A percentile compares a stretch with the other conserved stretches of the same genome.
Conservation (phyloP, 2,113 vertebrate genomes). For the Siniperca knerii region DNA sequence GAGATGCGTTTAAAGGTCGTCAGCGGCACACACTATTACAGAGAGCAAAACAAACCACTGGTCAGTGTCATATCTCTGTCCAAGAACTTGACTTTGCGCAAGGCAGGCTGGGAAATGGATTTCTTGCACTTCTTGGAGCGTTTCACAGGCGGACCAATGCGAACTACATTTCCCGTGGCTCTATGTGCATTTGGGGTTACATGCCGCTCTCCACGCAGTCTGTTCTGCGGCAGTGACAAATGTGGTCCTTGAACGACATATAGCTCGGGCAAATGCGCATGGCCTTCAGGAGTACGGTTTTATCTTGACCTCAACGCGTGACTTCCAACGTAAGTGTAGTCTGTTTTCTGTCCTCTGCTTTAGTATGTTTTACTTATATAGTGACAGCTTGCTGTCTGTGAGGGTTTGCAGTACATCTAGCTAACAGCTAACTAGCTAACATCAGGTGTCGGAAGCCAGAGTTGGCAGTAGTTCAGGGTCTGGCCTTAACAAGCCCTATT, state of each 20-base stretch:
- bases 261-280: slow-evolving; percentile 28
- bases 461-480: slow-evolving; percentile 60
- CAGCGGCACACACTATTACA: no score
- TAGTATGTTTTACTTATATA: background rate
- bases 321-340: slow-evolving; percentile 53
- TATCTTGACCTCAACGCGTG: background rate
- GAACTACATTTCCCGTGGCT: slow-evolving; percentile 70
- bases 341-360: background rate
- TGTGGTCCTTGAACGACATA: slow-evolving; percentile 57
- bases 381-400: background rate
- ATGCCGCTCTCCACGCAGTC: slow-evolving; percentile 56
- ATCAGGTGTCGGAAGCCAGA: slow-evolving; percentile 41
- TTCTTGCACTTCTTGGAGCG: accelerated
- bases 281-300: slow-evolving; percentile 17
- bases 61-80: background rate
- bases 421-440: slow-evolving; percentile 47
- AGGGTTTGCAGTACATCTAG: slow-evolving; percentile 32
- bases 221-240: slow-evolving; percentile 28
- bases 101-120: slow-evolving; percentile 32
- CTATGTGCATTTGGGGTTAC: slow-evolving; percentile 23
- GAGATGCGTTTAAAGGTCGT: slow-evolving; percentile 15
- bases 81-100: background rate
- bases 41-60: background rate
- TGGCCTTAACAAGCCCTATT: slow-evolving; percentile 23
- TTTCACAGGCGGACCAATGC: accelerated